Evolutionary conservation across 2,888 invertebrate genomes (phyloP), one percentile per base, ranked within the genome.

Genomic region (Tachina fera): DNA sequence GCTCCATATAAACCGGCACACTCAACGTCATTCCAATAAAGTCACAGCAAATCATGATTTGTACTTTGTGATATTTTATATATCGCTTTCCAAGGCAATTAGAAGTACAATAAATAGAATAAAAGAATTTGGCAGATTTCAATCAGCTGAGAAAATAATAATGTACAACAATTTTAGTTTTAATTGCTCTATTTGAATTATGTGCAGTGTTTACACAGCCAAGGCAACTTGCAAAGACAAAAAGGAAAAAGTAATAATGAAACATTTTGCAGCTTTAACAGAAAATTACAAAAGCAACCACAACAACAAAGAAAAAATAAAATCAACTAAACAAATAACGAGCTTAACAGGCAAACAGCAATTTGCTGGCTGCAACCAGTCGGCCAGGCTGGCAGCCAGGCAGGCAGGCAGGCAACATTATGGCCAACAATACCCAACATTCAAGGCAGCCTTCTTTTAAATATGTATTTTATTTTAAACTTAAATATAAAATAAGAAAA

Each of bases 271-370:
- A 82, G 82, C 78, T 78, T 79, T 65, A 78, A 56, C 63, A 72
- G 22, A 65, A 67, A 72, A 58, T 43, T 72, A 65, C 41, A 80
- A 65, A 22, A 72, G 65, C 39, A 75, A 65, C 22, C n/a, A 41
- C 75, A 84, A 45, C 68, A 79, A 68, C 56, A 77, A 68, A 58
- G 74, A 74, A 84, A 79, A 87, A 90, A 84, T 61, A 79, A 68
- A 63, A 77, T 61, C 71, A 86, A 83, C 67, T 76, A 83, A 72
- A 80, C 72, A 81, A 84, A 84, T 87, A 90, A 84, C 81, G 79
- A 86, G 74, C 86, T 74, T 70, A 84, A 81, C 76, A 85, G 75
- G 63, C 85, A 83, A 82, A 60, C 75, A 81, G 68, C 51, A 68
- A 47, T 16, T 8, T 14, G 45, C 45, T 43, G 76, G 67, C 39